Conservation (phyloP, 2,888 invertebrate genomes). For the Drosophila atroscutellata region DNA sequence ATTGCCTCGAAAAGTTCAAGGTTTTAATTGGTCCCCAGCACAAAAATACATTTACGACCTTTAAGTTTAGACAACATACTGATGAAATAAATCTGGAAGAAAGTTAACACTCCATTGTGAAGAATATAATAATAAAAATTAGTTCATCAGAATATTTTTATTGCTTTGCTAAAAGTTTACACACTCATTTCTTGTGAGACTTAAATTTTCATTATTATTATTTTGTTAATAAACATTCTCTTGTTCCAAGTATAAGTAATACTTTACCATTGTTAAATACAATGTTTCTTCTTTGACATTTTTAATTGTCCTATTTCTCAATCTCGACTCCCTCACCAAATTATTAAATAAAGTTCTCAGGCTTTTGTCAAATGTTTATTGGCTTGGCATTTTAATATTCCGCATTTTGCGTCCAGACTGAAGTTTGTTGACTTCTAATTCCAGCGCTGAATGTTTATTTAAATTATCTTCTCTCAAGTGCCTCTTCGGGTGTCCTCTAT, state of each 20-base stretch:
- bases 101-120: neutral
- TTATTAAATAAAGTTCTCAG: conserved; percentile 8
- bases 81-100: neutral
- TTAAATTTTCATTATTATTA: neutral
- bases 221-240: neutral
- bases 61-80: neutral
- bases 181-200: neutral
- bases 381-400: conserved; percentile 15
- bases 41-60: neutral
- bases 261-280: neutral
- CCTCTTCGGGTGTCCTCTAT: conserved; percentile 51
- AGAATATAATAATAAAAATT: neutral
- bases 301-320: neutral
- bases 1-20: conserved; percentile 41
- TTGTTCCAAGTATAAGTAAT: neutral
- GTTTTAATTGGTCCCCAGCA: conserved; percentile 20
- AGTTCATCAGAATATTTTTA: neutral
- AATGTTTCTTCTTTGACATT: neutral
- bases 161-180: neutral
- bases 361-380: conserved; percentile 17
- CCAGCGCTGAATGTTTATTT: conserved; percentile 60
- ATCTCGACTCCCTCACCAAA: neutral
- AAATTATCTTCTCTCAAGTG: conserved; percentile 59
- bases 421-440: conserved; percentile 71
- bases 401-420: conserved; percentile 11